Percentiles rank a stretch among this genome's conserved stretches.
These are phyloP conservation scores for Aphelinus atriplicis DNA, from an alignment of 1,140 invertebrate species.

Conservation along the genomic window DNA sequence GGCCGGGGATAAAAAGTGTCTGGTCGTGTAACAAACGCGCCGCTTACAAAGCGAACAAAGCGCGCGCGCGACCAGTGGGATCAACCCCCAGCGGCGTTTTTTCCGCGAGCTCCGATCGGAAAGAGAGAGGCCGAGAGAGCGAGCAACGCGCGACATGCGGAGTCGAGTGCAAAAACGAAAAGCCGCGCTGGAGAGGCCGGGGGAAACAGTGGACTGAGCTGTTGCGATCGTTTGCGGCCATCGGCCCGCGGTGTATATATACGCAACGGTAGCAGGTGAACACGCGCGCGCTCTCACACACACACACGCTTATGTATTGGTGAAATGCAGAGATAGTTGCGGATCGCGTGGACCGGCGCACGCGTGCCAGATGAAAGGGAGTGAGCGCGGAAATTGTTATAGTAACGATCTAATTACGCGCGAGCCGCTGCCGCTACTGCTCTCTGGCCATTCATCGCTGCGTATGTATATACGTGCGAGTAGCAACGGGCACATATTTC, in stretches of 20 bases:
- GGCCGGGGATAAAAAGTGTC: no score
- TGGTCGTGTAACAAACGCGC: no score
- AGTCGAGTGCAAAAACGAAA: no score
- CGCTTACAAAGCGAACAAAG: neutral
- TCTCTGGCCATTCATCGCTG: no score
- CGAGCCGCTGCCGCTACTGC: neutral
- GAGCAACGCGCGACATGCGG: no score
- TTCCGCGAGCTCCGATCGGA: neutral
- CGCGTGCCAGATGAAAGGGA: conserved; percentile 42
- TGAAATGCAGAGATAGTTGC: neutral
- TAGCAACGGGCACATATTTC: no score
- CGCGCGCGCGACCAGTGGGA: neutral
- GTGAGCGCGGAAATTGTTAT: conserved; percentile 46
- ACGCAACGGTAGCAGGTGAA: conserved; percentile 5
- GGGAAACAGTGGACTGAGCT: no score
- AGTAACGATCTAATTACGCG: conserved; percentile 46
- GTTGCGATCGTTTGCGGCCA: no score
- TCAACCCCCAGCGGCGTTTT: neutral
- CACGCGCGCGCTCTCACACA: neutral
- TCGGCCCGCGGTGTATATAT: neutral
- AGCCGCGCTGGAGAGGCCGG: no score
- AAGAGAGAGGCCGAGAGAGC: no score
- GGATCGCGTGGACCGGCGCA: neutral
- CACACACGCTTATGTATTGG: neutral
- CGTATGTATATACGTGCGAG: no score